Evolutionary conservation across 2,888 invertebrate species (phyloP), one percentile per base, ranked within the genome.

Genomic region (Pantelozetes paolii): DNA sequence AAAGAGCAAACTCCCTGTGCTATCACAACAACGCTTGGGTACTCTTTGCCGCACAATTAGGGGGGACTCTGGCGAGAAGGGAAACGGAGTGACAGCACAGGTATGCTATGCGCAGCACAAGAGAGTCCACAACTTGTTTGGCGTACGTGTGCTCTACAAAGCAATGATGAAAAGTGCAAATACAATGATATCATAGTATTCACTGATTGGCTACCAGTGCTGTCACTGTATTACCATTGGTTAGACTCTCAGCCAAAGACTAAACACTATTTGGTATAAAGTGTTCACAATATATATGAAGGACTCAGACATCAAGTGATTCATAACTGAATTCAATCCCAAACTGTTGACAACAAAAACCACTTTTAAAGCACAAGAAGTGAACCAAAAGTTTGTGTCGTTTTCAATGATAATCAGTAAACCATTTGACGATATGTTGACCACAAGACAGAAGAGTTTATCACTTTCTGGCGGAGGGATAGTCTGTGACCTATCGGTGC

Each of bases 111-210:
- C 36, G 36, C 6, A 36, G 6, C 36, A 36, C 36, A 36, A 36
- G 11, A 8, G 36, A 11, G 36, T 36, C 11, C n/a, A n/a, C n/a
- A 36, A 36, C 36, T 36, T 11, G 36, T 36, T 8, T 36, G 9
- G 59, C 28, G 2, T n/a, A 59, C 8, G 18, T 28, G 11, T 28
- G 8, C 18, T 32, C 18, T 30, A 23, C 28, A 23, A 11, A 26
- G 26, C 6, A 6, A 3, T 8, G 2, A 26, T 54, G 13, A 23
- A 23, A 54, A 3, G 26, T 23, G 5, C 11, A 67, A 67, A 23
- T 30, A n/a, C 40, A 36, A 67, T 67, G 67, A 67, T 40, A 67
- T 67, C 67, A 67, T 42, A 20, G 64, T 20, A 67, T 67, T 67
- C 36, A 20, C 23, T 42, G 36, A 67, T 67, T 67, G 67, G 67